These are phyloP conservation scores for Pelodytes ibericus DNA, from an alignment of 2,797 vertebrate genomes.

Conservation along the genomic window DNA sequence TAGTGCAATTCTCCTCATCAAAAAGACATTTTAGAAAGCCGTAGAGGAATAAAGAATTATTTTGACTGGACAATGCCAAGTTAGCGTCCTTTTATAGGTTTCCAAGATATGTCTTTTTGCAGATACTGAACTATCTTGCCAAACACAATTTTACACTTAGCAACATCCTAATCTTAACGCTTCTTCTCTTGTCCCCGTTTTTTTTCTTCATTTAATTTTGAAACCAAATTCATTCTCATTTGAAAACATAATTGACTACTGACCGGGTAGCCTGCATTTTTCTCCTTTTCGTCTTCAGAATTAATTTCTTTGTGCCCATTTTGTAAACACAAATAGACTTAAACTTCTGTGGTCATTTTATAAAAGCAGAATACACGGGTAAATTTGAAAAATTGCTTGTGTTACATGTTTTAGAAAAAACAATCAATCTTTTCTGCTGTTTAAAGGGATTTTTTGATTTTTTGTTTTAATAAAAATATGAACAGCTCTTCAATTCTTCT, in stretches of 20 bases:
- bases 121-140: conserved; percentile 33
- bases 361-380: too few relatives aligned
- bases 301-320: too few relatives aligned
- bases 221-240: neutral
- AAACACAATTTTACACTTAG: conserved; percentile 21
- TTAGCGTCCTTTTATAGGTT: conserved; percentile 41
- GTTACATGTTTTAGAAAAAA: too few relatives aligned
- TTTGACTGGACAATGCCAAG: conserved; percentile 41
- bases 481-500: too few relatives aligned
- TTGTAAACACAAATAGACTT: too few relatives aligned
- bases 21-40: conserved; percentile 29
- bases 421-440: too few relatives aligned
- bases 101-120: conserved; percentile 38
- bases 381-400: too few relatives aligned
- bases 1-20: conserved; percentile 17
- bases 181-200: conserved; percentile 1
- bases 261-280: neutral
- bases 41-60: conserved; percentile 18
- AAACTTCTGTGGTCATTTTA: too few relatives aligned
- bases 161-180: conserved; percentile 1
- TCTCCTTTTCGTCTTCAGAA: neutral
- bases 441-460: too few relatives aligned
- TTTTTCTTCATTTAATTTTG: neutral
- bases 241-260: neutral
- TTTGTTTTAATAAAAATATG: too few relatives aligned